Evolutionary conservation across 2,113 vertebrate species (phyloP).

Genomic region (Macquaria australasica): DNA sequence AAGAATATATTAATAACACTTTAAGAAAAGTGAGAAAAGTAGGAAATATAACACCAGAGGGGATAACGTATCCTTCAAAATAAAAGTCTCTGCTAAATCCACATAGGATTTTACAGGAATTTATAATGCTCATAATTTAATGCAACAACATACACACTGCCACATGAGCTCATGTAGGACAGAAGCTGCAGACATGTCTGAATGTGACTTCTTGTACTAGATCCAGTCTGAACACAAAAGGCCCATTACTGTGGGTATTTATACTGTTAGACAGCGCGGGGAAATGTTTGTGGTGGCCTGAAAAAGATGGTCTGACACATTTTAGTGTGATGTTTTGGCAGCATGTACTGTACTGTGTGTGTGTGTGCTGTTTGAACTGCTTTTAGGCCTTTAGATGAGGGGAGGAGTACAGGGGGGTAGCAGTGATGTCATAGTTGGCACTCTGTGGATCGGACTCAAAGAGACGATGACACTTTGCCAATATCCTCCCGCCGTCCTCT

Average conservation of each 20-base stretch:
- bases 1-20: too few species aligned
- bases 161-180: slow-evolving; percentile 11
- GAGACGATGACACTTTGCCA: slow-evolving; percentile 71
- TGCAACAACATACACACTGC: neutral
- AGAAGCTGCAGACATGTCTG: neutral
- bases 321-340: slow-evolving; percentile 58
- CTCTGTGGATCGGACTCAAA: slow-evolving; percentile 55
- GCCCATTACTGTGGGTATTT: slow-evolving; percentile 48
- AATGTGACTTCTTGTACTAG: slow-evolving; percentile 39
- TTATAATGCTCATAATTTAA: neutral
- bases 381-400: slow-evolving; percentile 24
- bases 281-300: slow-evolving; percentile 43
- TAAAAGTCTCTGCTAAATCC: neutral
- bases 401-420: slow-evolving; percentile 13
- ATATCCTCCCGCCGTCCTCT: slow-evolving; percentile 56
- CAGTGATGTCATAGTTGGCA: slow-evolving; percentile 78
- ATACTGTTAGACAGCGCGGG: slow-evolving; percentile 23
- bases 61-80: neutral
- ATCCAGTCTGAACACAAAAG: slow-evolving; percentile 25
- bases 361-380: slow-evolving; percentile 34
- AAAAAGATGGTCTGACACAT: slow-evolving; percentile 48
- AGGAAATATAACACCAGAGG: neutral
- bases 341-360: slow-evolving; percentile 6
- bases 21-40: neutral
- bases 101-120: neutral